These are phyloP conservation scores for Propithecus coquereli DNA, from an alignment of 2,113 vertebrate species.

Conservation along the genomic window DNA sequence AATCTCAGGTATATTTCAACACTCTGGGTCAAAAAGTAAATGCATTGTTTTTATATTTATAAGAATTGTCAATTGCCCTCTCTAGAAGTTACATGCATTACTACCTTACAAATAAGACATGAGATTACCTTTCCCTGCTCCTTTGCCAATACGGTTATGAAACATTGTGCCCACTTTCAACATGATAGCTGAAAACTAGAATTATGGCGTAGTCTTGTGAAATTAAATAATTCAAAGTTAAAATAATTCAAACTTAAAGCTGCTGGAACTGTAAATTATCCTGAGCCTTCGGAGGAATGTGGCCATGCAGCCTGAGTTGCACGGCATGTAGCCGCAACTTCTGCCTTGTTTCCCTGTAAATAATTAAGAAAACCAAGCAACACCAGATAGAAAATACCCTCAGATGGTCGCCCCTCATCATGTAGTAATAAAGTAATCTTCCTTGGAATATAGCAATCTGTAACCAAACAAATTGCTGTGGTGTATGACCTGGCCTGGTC, in stretches of 20 bases:
- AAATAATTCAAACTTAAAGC: background rate
- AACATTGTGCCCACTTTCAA: background rate
- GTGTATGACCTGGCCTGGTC: background rate
- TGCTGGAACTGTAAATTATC: background rate
- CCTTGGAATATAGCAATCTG: background rate
- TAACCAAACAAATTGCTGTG: background rate
- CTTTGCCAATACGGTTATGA: background rate
- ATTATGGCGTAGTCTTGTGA: background rate
- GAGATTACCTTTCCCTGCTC: background rate
- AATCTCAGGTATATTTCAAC: background rate
- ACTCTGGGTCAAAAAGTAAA: background rate
- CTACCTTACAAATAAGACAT: background rate
- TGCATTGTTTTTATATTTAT: background rate
- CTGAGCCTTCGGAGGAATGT: background rate
- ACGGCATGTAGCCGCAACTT: background rate
- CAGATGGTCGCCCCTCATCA: background rate
- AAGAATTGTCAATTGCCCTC: background rate
- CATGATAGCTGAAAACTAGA: background rate
- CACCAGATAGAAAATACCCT: background rate
- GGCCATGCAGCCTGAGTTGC: background rate
- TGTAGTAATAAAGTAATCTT: background rate
- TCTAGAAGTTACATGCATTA: background rate
- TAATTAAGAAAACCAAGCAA: background rate
- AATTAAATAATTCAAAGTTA: background rate
- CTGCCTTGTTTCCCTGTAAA: background rate